Evolutionary conservation across 2,113 vertebrate species (phyloP).

Genomic region (Macquaria ambigua): DNA sequence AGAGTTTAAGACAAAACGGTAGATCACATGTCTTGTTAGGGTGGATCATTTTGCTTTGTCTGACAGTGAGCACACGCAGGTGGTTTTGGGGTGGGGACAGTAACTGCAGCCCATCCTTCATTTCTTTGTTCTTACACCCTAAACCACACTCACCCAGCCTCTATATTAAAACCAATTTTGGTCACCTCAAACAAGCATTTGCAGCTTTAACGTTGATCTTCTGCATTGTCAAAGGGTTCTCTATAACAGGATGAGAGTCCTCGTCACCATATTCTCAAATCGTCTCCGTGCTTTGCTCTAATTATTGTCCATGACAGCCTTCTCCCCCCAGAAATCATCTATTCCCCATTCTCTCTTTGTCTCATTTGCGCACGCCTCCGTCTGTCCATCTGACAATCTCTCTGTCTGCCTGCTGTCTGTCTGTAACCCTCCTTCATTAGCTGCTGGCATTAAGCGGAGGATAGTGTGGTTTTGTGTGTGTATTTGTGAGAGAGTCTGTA

Average conservation of each 20-base stretch:
- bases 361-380: conserved; percentile 35
- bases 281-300: background rate
- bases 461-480: conserved; percentile 1
- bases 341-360: conserved; percentile 59
- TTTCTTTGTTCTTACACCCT: conserved; percentile 65
- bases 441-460: conserved; percentile 18
- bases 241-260: background rate
- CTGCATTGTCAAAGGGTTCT: background rate
- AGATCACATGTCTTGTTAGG: background rate
- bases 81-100: conserved; percentile 61
- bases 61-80: conserved; percentile 36
- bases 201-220: background rate
- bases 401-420: conserved; percentile 38
- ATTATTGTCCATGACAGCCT: background rate
- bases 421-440: conserved; percentile 36
- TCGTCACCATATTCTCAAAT: background rate
- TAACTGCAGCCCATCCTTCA: conserved; percentile 49
- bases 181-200: conserved; percentile 6
- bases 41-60: conserved; percentile 32
- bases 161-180: background rate
- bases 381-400: conserved; percentile 48
- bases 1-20: background rate
- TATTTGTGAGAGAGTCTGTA: background rate
- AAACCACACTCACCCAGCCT: background rate
- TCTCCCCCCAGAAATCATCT: conserved; percentile 11